Conservation (phyloP, 1,140 invertebrate genomes). For the Eriocheir sinensis region DNA sequence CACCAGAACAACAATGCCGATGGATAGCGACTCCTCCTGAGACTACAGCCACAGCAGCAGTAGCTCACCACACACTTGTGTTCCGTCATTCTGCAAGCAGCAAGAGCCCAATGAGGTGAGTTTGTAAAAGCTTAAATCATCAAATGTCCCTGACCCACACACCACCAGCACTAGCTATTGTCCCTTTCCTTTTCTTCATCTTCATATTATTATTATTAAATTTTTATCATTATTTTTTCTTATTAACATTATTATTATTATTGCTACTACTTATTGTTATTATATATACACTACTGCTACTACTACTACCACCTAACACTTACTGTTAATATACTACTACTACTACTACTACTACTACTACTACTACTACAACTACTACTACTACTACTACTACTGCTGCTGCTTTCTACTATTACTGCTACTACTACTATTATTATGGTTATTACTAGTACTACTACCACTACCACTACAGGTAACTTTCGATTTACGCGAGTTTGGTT, state of each 20-base stretch:
- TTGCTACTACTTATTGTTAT: background rate
- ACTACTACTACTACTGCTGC: background rate
- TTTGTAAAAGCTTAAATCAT: background rate
- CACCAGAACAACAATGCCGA: slow-evolving; percentile 59
- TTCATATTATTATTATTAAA: no score
- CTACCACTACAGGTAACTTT: background rate
- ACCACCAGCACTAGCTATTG: background rate
- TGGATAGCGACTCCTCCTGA: slow-evolving; percentile 62
- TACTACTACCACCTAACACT: background rate
- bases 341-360: slow-evolving; percentile 10
- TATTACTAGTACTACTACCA: background rate
- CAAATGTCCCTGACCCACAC: background rate
- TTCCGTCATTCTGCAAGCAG: slow-evolving; percentile 54
- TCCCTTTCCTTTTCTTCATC: no score
- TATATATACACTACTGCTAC: no score
- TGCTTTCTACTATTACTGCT: background rate
- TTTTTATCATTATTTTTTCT: no score
- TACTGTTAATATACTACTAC: no score
- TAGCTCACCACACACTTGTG: slow-evolving; percentile 61
- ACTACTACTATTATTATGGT: no score
- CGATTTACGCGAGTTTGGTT: no score
- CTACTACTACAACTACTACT: background rate
- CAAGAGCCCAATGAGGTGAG: background rate
- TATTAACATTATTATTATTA: no score
- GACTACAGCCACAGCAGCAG: slow-evolving; percentile 69